Evolutionary conservation across 2,888 invertebrate genomes (phyloP), one percentile per base, ranked within the genome.

Genomic region (Platynereis dumerilii): DNA sequence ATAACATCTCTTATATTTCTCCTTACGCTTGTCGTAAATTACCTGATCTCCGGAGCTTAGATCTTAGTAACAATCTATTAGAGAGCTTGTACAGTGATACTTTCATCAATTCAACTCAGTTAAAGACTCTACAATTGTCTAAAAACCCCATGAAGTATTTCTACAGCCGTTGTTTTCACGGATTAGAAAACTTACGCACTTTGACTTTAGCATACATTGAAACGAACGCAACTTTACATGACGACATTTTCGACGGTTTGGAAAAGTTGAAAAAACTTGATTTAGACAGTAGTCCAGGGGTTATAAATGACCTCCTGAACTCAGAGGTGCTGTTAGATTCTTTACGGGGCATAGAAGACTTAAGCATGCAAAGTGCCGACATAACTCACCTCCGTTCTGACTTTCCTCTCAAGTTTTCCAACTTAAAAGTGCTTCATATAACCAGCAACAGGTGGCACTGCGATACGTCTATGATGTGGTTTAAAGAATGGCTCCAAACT

Each of bases 371-470:
- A 26, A 68, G 70, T 29, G 64, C 69, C 2, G 72, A 71, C 42
- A 45, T 73, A 27, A 66, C 65, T 2, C 52, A 44, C 2, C 42
- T 73, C 10, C 34, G 61, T 12, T 27, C 48, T 2, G 64, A 65
- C 44, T 66, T 68, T 29, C 54, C 62, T 1, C 20, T 27, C 2
- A 56, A 45, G 26, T 65, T 72, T 45, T 65, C 68, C 5, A 39
- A 63, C n/a, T 63, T 72, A 26, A 48, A 44, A n/a, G 53, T 53
- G 52, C 29, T 72, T 15, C 68, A 67, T 12, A 24, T 72, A 7
- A 60, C 71, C 5, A 67, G 67, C 58, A 55, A 59, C n/a, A 39
- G 64, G 24, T 73, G 73, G 73, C 71, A 70, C 56, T 73, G 73
- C 34, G 73, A 73, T 63, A 64, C 52, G 22, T 57, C 64, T 12